These are phyloP conservation scores for Clarias laeviceps DNA, from an alignment of 2,797 vertebrate genomes.

Conservation along the genomic window DNA sequence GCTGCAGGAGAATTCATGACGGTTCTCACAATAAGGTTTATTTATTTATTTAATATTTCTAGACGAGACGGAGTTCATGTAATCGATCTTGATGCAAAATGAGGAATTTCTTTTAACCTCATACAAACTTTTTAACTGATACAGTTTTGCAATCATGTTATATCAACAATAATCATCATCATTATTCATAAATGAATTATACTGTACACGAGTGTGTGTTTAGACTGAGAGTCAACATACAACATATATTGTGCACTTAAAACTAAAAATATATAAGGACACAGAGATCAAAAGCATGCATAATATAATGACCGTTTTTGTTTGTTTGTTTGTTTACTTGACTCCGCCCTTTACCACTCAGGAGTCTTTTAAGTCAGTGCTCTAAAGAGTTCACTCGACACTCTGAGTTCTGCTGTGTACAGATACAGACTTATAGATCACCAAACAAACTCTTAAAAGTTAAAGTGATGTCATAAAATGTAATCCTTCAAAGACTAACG, in stretches of 20 bases:
- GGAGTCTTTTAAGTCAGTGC: not conserved
- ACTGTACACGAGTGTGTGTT: too few species aligned
- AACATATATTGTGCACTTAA: too few species aligned
- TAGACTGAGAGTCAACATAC: too few species aligned
- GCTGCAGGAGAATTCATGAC: not conserved
- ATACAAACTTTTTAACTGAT: too few species aligned
- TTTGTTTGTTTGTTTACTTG: too few species aligned
- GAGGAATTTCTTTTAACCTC: too few species aligned
- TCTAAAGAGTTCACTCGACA: not conserved
- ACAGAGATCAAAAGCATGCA: not conserved
- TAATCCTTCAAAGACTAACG: not conserved
- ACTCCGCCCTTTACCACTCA: not conserved
- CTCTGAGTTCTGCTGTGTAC: not conserved
- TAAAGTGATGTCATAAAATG: not conserved
- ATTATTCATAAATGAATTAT: too few species aligned
- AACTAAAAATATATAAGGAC: not conserved
- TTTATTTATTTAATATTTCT: not conserved
- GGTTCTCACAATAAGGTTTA: not conserved
- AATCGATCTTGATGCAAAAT: too few species aligned
- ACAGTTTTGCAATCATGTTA: too few species aligned
- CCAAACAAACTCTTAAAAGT: not conserved
- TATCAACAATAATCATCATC: too few species aligned
- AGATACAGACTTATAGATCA: not conserved
- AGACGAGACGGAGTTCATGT: too few species aligned
- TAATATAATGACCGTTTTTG: not conserved